Evolutionary conservation across 1,140 invertebrate species (phyloP).

Genomic region (Drosophila leontia): DNA sequence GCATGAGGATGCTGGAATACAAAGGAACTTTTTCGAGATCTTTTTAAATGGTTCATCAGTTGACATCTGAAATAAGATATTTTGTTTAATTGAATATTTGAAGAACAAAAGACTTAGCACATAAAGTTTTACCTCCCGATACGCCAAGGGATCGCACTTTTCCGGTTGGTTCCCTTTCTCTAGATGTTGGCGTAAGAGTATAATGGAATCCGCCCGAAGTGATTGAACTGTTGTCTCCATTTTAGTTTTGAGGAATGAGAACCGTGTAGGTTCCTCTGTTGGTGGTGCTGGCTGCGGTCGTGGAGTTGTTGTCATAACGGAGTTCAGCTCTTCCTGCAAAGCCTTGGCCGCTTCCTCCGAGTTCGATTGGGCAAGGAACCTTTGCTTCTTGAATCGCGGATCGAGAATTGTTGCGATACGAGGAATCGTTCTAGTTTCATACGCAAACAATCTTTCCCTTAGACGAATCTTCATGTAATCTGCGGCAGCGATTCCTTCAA

Average conservation of each 20-base stretch:
- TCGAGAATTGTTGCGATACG: no score
- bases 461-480: no score
- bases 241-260: slow-evolving; percentile 5
- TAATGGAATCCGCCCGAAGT: neutral
- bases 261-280: slow-evolving; percentile 4
- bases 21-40: neutral
- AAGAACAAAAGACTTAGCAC: neutral
- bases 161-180: neutral
- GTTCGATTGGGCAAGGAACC: no score
- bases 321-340: neutral
- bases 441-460: no score
- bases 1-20: slow-evolving; percentile 6
- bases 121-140: no score
- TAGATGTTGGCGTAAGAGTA: neutral
- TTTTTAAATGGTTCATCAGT: neutral
- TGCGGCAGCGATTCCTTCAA: no score
- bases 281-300: neutral
- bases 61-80: neutral
- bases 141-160: no score
- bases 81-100: neutral
- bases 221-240: neutral
- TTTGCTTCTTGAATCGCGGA: no score
- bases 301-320: neutral
- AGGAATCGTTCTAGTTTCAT: no score
- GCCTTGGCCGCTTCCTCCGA: no score